Percentiles rank a stretch among this genome's conserved stretches.
Evolutionary conservation across 2,797 vertebrate genomes (phyloP).

Genomic region (Protosalanx chinensis): DNA sequence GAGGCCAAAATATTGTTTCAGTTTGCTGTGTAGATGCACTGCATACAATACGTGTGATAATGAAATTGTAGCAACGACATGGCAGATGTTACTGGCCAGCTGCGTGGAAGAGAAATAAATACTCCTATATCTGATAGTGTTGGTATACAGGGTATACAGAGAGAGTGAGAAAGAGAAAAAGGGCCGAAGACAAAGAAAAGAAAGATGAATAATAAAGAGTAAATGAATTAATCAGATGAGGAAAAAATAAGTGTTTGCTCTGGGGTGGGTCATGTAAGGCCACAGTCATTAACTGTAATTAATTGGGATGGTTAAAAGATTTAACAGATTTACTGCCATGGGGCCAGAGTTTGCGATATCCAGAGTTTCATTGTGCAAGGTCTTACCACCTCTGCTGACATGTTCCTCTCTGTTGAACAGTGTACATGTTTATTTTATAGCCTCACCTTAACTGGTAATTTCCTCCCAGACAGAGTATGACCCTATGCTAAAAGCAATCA

Average conservation of each 20-base stretch:
- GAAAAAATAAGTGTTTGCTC: neutral
- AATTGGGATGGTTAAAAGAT: slow-evolving; percentile 50
- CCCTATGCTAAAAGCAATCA: slow-evolving; percentile 28
- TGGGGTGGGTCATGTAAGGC: neutral
- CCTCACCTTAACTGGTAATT: slow-evolving; percentile 14
- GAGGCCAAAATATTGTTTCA: too few relatives aligned
- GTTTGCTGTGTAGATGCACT: too few relatives aligned
- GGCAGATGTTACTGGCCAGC: too few relatives aligned
- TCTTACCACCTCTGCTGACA: neutral
- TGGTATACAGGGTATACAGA: neutral
- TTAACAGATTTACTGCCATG: slow-evolving; percentile 19
- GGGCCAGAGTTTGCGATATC: slow-evolving; percentile 23
- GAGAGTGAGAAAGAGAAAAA: neutral
- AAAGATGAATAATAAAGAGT: neutral
- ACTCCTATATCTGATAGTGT: too few relatives aligned
- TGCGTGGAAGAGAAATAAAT: too few relatives aligned
- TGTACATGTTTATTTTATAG: neutral
- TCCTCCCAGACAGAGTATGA: slow-evolving; percentile 27
- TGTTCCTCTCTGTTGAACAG: neutral
- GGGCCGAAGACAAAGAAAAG: neutral
- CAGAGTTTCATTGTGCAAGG: neutral
- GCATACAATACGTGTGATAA: too few relatives aligned
- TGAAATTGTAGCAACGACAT: too few relatives aligned
- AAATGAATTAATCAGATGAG: neutral
- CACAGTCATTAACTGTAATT: slow-evolving; percentile 41